phyloP scores from a whole-genome alignment of 2,113 vertebrate species.

The Dendropsophus ebraccatus region DNA sequence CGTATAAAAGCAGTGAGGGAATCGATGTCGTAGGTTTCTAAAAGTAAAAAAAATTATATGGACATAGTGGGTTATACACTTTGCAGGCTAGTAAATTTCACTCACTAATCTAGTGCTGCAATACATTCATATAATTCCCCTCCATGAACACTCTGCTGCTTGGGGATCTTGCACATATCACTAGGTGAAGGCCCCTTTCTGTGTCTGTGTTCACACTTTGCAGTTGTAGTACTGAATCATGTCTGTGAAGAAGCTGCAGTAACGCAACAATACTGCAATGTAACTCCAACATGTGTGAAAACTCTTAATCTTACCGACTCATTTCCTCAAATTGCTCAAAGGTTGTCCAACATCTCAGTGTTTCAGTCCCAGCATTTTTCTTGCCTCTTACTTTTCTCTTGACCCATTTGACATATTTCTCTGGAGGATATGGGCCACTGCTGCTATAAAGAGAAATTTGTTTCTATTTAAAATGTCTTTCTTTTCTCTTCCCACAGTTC shows the following conservation, averaged over 20 bases:
- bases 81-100: neutral
- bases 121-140: no score
- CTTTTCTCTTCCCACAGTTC: neutral
- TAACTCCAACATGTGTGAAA: no score
- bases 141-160: no score
- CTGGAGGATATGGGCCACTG: conserved; percentile 19
- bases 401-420: conserved; percentile 20
- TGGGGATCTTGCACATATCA: no score
- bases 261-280: no score
- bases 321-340: conserved; percentile 38
- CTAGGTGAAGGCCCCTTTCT: no score
- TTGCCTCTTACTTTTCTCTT: conserved; percentile 42
- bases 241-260: no score
- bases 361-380: neutral
- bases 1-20: neutral
- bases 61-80: no score
- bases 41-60: neutral
- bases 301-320: conserved; percentile 2
- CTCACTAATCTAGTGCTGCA: no score
- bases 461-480: no score
- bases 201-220: no score
- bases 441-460: neutral
- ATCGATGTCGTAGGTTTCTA: conserved; percentile 62
- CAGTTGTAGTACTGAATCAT: no score
- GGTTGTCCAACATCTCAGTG: conserved; percentile 36